phyloP scores from a whole-genome alignment of 2,113 vertebrate species.

The Oncorhynchus mykiss region DNA sequence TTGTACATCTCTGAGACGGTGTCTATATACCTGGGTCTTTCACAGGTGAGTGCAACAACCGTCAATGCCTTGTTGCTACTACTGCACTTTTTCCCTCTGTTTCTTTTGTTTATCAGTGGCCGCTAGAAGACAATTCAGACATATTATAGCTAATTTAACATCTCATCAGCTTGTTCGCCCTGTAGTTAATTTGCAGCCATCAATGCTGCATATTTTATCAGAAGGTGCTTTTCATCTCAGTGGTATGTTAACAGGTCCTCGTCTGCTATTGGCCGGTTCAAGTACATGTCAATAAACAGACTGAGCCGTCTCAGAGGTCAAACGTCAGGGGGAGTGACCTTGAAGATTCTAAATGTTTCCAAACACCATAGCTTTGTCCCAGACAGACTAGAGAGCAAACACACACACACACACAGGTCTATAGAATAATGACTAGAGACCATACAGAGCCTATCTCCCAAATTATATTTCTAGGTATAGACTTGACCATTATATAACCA shows the following conservation, averaged over 20 bases:
- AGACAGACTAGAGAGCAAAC: slow-evolving; percentile 6
- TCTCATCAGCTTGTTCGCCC: slow-evolving; percentile 57
- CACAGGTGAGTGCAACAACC: slow-evolving; percentile 84
- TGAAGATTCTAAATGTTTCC: slow-evolving; percentile 59
- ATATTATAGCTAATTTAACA: slow-evolving; percentile 68
- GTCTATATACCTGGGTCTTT: slow-evolving; percentile 99
- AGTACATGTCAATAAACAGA: slow-evolving; percentile 58
- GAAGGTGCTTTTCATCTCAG: slow-evolving; percentile 50
- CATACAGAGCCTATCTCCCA: background rate
- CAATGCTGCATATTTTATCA: slow-evolving; percentile 47
- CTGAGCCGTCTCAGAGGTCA: slow-evolving; percentile 54
- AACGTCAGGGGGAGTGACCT: slow-evolving; percentile 48
- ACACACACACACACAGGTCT: background rate
- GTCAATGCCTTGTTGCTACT: background rate
- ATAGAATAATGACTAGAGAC: background rate
- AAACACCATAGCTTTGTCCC: slow-evolving; percentile 22
- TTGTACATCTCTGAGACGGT: slow-evolving; percentile 99
- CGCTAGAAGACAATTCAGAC: slow-evolving; percentile 56
- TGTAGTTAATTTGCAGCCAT: slow-evolving; percentile 59
- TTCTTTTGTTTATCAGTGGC: slow-evolving; percentile 30
- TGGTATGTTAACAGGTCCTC: slow-evolving; percentile 48
- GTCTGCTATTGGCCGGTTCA: slow-evolving; percentile 34
- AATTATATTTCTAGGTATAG: too few species aligned
- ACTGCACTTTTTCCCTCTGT: background rate
- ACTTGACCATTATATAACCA: too few species aligned